Conservation (phyloP, 2,113 vertebrate genomes). For the Gila orcuttii region DNA sequence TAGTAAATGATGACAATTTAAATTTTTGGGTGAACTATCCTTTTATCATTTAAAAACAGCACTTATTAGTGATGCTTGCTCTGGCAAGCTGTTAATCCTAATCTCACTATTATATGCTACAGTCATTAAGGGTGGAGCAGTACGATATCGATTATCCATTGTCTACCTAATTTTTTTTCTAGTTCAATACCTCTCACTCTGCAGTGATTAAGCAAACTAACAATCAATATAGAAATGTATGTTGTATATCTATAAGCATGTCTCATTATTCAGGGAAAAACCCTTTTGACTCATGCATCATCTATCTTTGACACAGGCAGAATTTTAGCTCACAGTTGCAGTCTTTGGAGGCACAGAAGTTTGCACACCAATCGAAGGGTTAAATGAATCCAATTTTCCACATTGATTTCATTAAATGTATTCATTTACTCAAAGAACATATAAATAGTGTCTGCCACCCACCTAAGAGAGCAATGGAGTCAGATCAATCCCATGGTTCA, state of each 20-base stretch:
- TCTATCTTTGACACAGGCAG: neutral
- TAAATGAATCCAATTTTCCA: neutral
- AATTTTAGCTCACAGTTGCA: neutral
- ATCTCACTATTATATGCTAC: neutral
- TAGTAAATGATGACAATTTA: too few species aligned
- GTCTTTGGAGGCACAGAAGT: neutral
- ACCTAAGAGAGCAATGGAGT: slow-evolving; percentile 5
- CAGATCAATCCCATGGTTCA: slow-evolving; percentile 28
- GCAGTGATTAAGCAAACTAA: neutral
- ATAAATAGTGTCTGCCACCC: slow-evolving; percentile 5
- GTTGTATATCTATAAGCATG: neutral
- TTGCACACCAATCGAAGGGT: slow-evolving; percentile 10
- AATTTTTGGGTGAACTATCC: too few species aligned
- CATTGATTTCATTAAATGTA: slow-evolving; percentile 3
- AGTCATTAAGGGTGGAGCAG: neutral
- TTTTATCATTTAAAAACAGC: neutral
- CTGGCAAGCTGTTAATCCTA: neutral
- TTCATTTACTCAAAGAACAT: slow-evolving; percentile 26
- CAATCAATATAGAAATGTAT: neutral
- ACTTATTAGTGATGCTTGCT: neutral
- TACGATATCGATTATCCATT: neutral
- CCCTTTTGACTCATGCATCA: neutral
- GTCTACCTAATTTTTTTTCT: too few species aligned
- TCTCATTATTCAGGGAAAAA: neutral
- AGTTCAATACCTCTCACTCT: neutral